phyloP scores from a whole-genome alignment of 2,888 invertebrate genomes.

The Kuschelorhynchus macadamiae region DNA sequence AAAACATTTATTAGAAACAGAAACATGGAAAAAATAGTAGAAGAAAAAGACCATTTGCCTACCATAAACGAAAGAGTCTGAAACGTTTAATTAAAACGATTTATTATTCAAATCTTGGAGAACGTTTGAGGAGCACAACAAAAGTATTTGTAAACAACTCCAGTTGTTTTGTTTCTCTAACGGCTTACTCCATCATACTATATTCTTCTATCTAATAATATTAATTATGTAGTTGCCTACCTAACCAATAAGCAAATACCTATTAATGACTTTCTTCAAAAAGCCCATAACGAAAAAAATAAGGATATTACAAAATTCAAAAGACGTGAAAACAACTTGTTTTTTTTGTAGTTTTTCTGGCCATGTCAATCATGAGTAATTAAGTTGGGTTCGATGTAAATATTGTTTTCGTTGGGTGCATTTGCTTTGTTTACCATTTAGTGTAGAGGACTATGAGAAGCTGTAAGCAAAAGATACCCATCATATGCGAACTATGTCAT shows the following conservation, averaged over 20 bases:
- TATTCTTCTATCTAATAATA: background rate
- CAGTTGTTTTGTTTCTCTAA: background rate
- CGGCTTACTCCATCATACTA: background rate
- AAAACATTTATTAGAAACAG: no score
- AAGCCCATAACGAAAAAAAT: no score
- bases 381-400: background rate
- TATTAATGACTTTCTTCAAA: no score
- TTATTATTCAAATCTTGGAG: background rate
- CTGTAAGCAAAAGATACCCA: no score
- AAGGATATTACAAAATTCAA: no score
- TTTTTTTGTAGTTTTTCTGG: background rate
- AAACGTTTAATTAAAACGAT: no score
- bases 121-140: background rate
- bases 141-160: background rate
- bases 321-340: background rate
- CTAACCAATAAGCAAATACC: background rate
- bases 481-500: no score
- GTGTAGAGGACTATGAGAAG: background rate
- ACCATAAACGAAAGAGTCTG: no score
- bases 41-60: background rate
- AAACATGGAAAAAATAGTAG: background rate
- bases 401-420: background rate
- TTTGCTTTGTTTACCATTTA: background rate
- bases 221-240: background rate
- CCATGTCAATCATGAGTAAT: background rate